These are phyloP conservation scores for Nycticryphes semicollaris DNA, from an alignment of 2,113 vertebrate species.

Conservation along the genomic window DNA sequence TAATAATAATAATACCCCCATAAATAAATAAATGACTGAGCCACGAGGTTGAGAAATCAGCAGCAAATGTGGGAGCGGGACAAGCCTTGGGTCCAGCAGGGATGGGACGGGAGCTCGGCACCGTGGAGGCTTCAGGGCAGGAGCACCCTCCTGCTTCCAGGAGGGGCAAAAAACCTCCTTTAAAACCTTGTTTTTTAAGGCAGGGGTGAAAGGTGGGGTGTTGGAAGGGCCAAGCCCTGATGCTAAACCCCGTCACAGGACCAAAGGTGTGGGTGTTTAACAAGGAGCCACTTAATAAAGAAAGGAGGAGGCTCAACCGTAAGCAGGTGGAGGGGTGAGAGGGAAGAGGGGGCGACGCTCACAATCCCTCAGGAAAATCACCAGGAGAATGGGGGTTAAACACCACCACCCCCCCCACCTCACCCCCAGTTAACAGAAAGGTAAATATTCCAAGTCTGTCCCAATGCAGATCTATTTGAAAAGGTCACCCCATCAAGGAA, in stretches of 20 bases:
- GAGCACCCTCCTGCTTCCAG: not conserved
- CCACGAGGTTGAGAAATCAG: not conserved
- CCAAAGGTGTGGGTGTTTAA: not conserved
- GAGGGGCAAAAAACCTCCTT: no score
- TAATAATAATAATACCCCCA: no score
- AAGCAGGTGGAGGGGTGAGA: not conserved
- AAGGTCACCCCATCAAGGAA: not conserved
- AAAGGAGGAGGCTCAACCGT: not conserved
- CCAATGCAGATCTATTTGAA: not conserved
- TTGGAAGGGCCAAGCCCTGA: not conserved
- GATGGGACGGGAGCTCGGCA: not conserved
- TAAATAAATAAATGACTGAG: not conserved
- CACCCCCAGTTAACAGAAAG: fast-evolving
- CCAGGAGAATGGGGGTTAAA: not conserved
- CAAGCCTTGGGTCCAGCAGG: fast-evolving
- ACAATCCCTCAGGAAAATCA: fast-evolving
- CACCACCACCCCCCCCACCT: no score
- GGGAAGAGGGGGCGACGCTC: fast-evolving
- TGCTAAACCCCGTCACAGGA: not conserved
- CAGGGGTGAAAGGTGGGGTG: not conserved
- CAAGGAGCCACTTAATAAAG: fast-evolving
- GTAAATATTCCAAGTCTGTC: not conserved
- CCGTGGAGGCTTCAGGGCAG: not conserved
- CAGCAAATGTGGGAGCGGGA: not conserved
- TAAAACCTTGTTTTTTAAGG: not conserved